Conservation (phyloP, 2,888 invertebrate genomes). For the Ichneumoninae sp. region DNA sequence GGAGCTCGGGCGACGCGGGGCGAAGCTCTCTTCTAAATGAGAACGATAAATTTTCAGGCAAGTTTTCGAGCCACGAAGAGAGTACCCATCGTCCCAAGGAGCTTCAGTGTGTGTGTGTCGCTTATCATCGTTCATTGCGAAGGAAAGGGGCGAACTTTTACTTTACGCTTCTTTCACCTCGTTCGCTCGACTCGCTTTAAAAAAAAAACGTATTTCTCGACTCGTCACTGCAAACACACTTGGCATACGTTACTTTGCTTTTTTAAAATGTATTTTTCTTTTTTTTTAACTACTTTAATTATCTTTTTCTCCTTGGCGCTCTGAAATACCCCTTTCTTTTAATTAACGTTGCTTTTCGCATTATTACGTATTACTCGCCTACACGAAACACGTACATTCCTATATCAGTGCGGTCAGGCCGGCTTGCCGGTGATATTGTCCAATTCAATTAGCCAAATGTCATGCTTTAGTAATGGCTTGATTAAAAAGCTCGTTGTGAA, state of each 20-base stretch:
- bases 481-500: conserved; percentile 1
- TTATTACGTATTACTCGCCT: conserved; percentile 26
- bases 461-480: not conserved
- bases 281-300: conserved; percentile 24
- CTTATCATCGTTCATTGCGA: conserved; percentile 64
- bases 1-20: not conserved
- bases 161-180: conserved; percentile 36
- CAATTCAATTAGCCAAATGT: conserved; percentile 41
- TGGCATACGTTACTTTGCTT: conserved; percentile 58
- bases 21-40: conserved; percentile 67
- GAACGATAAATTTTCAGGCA: conserved; percentile 65
- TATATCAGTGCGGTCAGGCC: not conserved
- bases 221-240: conserved; percentile 55
- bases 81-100: conserved; percentile 29
- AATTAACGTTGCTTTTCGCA: conserved; percentile 16
- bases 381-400: not conserved
- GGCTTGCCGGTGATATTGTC: conserved; percentile 9
- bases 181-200: conserved; percentile 34
- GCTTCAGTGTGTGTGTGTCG: conserved; percentile 34
- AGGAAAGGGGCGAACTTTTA: conserved; percentile 62
- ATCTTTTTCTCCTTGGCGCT: conserved; percentile 15
- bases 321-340: conserved; percentile 32
- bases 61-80: conserved; percentile 62
- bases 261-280: conserved; percentile 6
- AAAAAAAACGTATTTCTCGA: conserved; percentile 36